Conservation (phyloP, 2,888 invertebrate species). For the Plusia festucae region DNA sequence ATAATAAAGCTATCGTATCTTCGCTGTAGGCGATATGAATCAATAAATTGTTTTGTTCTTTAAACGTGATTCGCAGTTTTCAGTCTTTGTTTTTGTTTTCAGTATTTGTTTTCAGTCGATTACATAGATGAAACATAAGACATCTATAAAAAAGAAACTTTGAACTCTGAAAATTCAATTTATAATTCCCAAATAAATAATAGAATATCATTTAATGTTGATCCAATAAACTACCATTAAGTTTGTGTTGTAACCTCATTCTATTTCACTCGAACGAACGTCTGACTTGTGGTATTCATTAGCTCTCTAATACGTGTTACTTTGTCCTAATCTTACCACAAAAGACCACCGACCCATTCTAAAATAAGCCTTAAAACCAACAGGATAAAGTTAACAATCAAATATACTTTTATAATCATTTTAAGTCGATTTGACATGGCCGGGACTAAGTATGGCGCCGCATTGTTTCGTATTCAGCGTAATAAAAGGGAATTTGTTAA, state of each 20-base stretch:
- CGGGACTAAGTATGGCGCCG: slow-evolving; percentile 75
- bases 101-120: no score
- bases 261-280: slow-evolving; percentile 69
- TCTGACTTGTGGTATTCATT: slow-evolving; percentile 85
- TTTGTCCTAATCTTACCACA: slow-evolving; percentile 83
- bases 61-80: no score
- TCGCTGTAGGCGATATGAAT: no score
- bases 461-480: slow-evolving; percentile 78
- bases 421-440: slow-evolving; percentile 79
- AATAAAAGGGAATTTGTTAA: slow-evolving; percentile 80
- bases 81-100: no score
- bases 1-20: no score
- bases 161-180: background rate
- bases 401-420: slow-evolving; percentile 58
- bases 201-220: slow-evolving; percentile 5
- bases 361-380: slow-evolving; percentile 58
- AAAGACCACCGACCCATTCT: slow-evolving; percentile 54
- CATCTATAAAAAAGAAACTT: background rate
- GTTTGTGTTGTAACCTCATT: slow-evolving; percentile 56
- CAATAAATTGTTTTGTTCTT: no score
- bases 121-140: no score
- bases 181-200: background rate
- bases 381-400: slow-evolving; percentile 54
- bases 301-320: slow-evolving; percentile 85
- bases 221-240: slow-evolving; percentile 53